These are phyloP conservation scores for Solen grandis DNA, from an alignment of 1,140 invertebrate genomes.

Conservation along the genomic window DNA sequence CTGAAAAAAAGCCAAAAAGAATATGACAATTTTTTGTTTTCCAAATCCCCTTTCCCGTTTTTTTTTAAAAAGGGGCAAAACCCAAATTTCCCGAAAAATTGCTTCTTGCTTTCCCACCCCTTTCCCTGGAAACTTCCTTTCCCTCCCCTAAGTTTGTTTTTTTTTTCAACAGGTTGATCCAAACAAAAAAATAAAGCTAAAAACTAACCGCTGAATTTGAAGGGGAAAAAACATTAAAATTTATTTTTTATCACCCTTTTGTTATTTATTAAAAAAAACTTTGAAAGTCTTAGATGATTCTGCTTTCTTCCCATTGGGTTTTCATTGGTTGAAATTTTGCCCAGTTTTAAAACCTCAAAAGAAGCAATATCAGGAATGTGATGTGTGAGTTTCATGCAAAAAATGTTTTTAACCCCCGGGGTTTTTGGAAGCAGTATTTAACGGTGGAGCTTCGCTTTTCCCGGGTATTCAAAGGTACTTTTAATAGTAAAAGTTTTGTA, in stretches of 20 bases:
- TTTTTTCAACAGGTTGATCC: conserved; percentile 7
- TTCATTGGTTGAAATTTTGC: no score
- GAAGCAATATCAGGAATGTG: no score
- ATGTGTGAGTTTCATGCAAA: no score
- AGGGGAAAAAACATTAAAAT: conserved; percentile 15
- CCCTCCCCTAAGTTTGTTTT: conserved; percentile 18
- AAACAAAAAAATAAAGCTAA: conserved; percentile 14
- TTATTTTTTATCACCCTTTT: conserved; percentile 10
- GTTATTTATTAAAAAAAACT: background rate
- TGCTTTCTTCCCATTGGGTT: no score
- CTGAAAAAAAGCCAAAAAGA: conserved; percentile 24
- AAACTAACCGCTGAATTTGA: background rate
- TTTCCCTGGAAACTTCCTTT: background rate
- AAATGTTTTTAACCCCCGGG: no score
- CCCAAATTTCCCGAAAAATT: conserved; percentile 13
- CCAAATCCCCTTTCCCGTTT: conserved; percentile 17
- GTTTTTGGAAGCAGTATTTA: no score
- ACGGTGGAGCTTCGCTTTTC: no score
- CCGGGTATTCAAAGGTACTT: no score
- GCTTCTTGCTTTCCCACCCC: conserved; percentile 1
- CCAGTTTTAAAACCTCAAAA: no score
- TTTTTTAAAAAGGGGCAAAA: conserved; percentile 14
- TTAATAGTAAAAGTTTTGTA: no score
- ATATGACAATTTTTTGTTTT: conserved; percentile 6
- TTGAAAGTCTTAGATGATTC: no score